phyloP scores from a whole-genome alignment of 2,888 invertebrate genomes.

The Cyrtodaria siliqua region DNA sequence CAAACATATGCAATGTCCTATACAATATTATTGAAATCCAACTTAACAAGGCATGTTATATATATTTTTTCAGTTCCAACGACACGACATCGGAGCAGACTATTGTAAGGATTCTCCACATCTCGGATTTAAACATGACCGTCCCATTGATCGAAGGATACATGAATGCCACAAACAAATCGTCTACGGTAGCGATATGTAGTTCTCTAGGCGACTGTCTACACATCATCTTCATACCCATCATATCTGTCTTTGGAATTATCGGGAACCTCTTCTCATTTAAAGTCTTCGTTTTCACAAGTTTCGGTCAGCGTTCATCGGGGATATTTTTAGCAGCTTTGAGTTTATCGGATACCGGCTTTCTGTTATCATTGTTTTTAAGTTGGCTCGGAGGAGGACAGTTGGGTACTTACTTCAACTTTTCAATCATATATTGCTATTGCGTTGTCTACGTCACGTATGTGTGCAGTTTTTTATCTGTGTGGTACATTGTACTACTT shows the following conservation, averaged over 20 bases:
- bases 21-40: too few species aligned
- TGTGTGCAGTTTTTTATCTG: conserved; percentile 91
- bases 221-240: conserved; percentile 86
- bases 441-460: conserved; percentile 85
- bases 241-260: conserved; percentile 90
- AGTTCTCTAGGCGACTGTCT: conserved; percentile 86
- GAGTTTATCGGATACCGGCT: conserved; percentile 92
- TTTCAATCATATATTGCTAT: conserved; percentile 28
- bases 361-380: conserved; percentile 89
- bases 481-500: conserved; percentile 94
- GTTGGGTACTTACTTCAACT: conserved; percentile 23
- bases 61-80: too few species aligned
- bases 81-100: too few species aligned
- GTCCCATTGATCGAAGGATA: too few species aligned
- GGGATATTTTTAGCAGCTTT: conserved; percentile 92
- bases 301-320: conserved; percentile 91
- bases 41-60: too few species aligned
- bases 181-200: conserved; percentile 85
- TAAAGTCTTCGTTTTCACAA: conserved; percentile 91
- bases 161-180: too few species aligned
- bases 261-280: conserved; percentile 92
- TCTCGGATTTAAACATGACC: too few species aligned
- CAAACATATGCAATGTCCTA: too few species aligned
- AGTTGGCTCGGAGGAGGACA: conserved; percentile 71
- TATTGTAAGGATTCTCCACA: too few species aligned